These are phyloP conservation scores for Ganaspis sp. DNA, from an alignment of 1,140 invertebrate genomes.

Conservation along the genomic window DNA sequence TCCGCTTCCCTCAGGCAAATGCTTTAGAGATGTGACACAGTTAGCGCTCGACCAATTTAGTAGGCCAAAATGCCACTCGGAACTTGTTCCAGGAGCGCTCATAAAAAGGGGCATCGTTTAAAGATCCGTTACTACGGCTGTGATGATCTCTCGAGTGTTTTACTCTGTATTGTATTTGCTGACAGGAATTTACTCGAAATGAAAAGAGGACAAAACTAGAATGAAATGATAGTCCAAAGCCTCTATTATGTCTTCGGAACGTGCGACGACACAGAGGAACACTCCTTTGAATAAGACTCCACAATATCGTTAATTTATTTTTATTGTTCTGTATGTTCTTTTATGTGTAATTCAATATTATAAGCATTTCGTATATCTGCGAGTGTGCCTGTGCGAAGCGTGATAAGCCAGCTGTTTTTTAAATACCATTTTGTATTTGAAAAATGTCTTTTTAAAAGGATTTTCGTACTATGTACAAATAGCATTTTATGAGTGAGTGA, in stretches of 20 bases:
- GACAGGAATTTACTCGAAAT: slow-evolving; percentile 36
- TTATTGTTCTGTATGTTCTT: slow-evolving; percentile 71
- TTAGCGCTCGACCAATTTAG: neutral
- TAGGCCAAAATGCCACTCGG: neutral
- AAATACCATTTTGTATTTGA: slow-evolving; percentile 43
- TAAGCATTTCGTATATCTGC: slow-evolving; percentile 51
- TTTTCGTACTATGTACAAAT: slow-evolving; percentile 68
- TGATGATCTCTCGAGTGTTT: slow-evolving; percentile 48
- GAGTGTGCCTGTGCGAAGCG: slow-evolving; percentile 50
- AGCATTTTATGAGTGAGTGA: slow-evolving; percentile 55
- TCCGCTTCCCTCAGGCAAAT: slow-evolving; percentile 58
- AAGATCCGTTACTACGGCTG: slow-evolving; percentile 38
- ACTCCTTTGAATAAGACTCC: slow-evolving; percentile 49
- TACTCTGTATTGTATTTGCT: slow-evolving; percentile 54
- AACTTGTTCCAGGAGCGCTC: slow-evolving; percentile 14
- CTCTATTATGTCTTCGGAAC: neutral
- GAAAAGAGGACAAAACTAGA: slow-evolving; percentile 31
- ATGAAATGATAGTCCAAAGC: neutral
- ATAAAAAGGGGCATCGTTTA: slow-evolving; percentile 29
- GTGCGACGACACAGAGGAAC: slow-evolving; percentile 5
- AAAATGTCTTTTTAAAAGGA: slow-evolving; percentile 58
- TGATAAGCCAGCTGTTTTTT: slow-evolving; percentile 45
- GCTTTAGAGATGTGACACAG: slow-evolving; percentile 49
- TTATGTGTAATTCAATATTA: slow-evolving; percentile 62
- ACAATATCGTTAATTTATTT: slow-evolving; percentile 70